Evolutionary conservation across 1,140 invertebrate species (phyloP), one percentile per base, ranked within the genome.

Genomic region (Heliconius congener): DNA sequence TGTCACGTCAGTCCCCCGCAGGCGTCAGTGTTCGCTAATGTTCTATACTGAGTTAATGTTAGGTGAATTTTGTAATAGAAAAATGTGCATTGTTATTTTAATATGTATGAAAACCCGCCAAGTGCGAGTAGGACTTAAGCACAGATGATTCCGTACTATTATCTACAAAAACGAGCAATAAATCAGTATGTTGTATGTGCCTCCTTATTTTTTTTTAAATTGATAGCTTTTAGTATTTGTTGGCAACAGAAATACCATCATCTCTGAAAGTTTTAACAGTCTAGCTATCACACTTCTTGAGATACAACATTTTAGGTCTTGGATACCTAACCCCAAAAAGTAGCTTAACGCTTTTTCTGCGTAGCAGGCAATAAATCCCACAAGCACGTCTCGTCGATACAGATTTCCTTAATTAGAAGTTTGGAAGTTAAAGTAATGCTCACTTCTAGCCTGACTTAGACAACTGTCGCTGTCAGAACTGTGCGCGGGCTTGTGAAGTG

Each of bases 391-490:
- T 23, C 60, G 60, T 66, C 60, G 60, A 66, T 66, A 66, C 60
- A 66, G 27, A 66, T 66, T 66, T 66, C 60, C 60, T 66, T 70
- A 76, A 76, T 76, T 76, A 76, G 60, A 66, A 76, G 66, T 37
- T 76, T 76, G 57, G 23, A 57, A 76, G 74, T 76, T 66, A 6
- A 76, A 76, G 74, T 76, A 76, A 70, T 76, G 74, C 57, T 76
- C 74, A 76, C 74, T 66, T 76, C 60, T 70, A 66, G 74, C 23
- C 74, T 46, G 66, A 76, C 57, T 76, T 76, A 55, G 74, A 76
- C 74, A 76, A 76, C 74, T 70, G 74, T 76, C 74, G 60, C 74
- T 76, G 74, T 76, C 74, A 76, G 66, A 66, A 66, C 60, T 66
- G 57, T 60, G 74, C 74, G 66, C 74, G 60, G 60, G 30, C 60